These are phyloP conservation scores for Pygoscelis adeliae DNA, from an alignment of 2,113 vertebrate genomes.

Conservation along the genomic window DNA sequence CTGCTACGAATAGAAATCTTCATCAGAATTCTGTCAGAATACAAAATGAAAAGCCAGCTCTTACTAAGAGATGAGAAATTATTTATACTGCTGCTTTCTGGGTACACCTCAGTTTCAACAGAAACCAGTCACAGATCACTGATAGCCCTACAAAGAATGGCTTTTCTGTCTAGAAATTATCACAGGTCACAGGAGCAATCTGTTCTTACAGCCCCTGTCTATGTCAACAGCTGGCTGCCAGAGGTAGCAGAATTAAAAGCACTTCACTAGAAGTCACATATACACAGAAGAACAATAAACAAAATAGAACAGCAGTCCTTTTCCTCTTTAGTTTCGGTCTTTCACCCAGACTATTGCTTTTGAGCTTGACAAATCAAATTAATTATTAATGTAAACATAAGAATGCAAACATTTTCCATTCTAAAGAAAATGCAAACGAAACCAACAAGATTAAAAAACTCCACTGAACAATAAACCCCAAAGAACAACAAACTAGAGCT, in stretches of 20 bases:
- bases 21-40: neutral
- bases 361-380: neutral
- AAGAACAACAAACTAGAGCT: neutral
- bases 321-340: neutral
- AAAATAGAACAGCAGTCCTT: neutral
- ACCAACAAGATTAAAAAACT: neutral
- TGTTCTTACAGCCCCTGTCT: neutral
- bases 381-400: neutral
- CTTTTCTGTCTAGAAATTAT: neutral
- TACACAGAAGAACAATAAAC: neutral
- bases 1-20: rapidly evolving
- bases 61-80: neutral
- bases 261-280: neutral
- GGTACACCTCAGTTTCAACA: neutral
- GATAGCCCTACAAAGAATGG: neutral
- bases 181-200: neutral
- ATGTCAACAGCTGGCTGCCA: neutral
- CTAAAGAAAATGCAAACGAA: neutral
- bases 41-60: neutral
- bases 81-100: neutral
- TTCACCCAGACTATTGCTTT: neutral
- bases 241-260: neutral
- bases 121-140: neutral
- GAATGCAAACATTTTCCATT: neutral
- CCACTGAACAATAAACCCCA: rapidly evolving